phyloP scores from a whole-genome alignment of 2,888 invertebrate genomes.

The Ectropis crepuscularia region DNA sequence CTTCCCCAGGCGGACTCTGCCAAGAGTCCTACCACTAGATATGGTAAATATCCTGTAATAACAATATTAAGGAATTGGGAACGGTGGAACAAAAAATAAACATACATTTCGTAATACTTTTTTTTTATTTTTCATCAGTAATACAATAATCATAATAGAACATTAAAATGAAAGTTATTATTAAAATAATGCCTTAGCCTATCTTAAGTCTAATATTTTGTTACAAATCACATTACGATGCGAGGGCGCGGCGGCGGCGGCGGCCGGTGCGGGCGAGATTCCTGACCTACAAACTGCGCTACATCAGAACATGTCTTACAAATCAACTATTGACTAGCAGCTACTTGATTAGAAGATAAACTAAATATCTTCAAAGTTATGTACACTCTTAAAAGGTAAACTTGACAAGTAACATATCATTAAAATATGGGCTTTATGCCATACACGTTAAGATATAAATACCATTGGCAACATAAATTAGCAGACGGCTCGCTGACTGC shows the following conservation, averaged over 20 bases:
- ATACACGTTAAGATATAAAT: too few relatives aligned
- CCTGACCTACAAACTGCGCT: conserved; percentile 9
- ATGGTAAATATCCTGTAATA: too few relatives aligned
- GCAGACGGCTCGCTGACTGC: too few relatives aligned
- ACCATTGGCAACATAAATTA: too few relatives aligned
- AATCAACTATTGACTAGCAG: too few relatives aligned
- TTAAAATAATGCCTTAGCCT: conserved; percentile 71
- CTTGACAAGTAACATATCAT: too few relatives aligned
- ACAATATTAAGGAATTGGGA: neutral
- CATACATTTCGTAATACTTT: neutral
- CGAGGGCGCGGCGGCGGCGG: conserved; percentile 70
- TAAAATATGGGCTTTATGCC: too few relatives aligned
- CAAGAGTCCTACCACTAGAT: too few relatives aligned
- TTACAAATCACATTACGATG: conserved; percentile 71
- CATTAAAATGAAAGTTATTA: conserved; percentile 68
- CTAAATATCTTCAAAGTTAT: too few relatives aligned
- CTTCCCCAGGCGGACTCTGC: too few relatives aligned
- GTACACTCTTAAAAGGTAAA: too few relatives aligned
- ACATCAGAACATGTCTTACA: neutral
- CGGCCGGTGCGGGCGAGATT: conserved; percentile 21
- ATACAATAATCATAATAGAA: conserved; percentile 69
- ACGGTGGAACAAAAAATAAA: neutral
- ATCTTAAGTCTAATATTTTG: conserved; percentile 66
- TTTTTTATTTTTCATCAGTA: conserved; percentile 63
- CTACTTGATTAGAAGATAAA: too few relatives aligned